Percentiles rank a stretch among this genome's conserved stretches.
These are phyloP conservation scores for Ellobius talpinus DNA, from an alignment of 2,113 vertebrate species.

Conservation along the genomic window DNA sequence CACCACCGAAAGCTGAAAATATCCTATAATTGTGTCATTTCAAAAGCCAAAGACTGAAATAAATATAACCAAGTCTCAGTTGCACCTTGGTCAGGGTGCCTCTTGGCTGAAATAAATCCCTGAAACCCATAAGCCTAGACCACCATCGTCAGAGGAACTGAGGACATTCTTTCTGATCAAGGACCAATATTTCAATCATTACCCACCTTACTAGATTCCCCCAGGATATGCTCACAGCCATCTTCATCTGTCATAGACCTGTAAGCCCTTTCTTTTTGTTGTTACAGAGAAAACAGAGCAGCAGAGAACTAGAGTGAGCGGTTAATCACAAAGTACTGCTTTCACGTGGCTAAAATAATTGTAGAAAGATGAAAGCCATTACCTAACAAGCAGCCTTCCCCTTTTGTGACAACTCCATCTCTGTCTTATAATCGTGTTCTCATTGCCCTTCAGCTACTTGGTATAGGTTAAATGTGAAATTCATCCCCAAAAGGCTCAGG, in stretches of 20 bases:
- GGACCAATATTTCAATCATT: background rate
- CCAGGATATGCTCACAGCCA: background rate
- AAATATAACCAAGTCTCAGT: conserved; percentile 77
- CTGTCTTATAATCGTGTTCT: background rate
- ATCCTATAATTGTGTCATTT: conserved; percentile 40
- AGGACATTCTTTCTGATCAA: background rate
- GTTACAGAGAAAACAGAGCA: background rate
- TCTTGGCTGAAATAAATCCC: conserved; percentile 62
- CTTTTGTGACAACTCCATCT: background rate
- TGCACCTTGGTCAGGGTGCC: conserved; percentile 24
- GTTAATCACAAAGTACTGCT: background rate
- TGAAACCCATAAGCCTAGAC: conserved; percentile 58
- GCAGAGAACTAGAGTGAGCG: background rate
- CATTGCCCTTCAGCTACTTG: background rate
- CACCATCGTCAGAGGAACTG: background rate
- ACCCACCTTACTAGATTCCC: background rate
- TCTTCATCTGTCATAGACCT: background rate
- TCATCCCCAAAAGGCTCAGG: background rate
- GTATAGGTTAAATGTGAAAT: background rate
- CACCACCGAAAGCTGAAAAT: conserved; percentile 61
- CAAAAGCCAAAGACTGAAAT: conserved; percentile 76
- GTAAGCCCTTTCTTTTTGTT: background rate
- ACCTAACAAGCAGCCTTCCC: background rate
- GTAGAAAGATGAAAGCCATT: background rate
- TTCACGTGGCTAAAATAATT: background rate